Evolutionary conservation across 2,797 vertebrate genomes (phyloP).

Genomic region (Australoheros facetus): DNA sequence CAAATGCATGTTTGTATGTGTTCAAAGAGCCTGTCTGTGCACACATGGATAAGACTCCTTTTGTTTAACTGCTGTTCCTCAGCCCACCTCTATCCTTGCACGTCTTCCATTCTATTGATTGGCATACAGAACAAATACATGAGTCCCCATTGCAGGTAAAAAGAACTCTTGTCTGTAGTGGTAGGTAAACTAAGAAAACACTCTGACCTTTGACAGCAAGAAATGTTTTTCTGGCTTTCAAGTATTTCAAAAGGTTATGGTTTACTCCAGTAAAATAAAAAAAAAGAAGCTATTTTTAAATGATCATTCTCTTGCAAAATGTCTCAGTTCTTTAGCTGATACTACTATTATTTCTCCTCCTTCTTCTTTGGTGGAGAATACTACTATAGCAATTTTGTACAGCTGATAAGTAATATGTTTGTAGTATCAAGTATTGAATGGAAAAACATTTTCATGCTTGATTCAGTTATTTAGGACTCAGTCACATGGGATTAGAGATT

Average conservation of each 20-base stretch:
- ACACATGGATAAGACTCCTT: slow-evolving; percentile 69
- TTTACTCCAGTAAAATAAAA: neutral
- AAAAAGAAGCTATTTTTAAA: neutral
- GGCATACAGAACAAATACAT: slow-evolving; percentile 41
- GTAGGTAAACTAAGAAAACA: slow-evolving; percentile 24
- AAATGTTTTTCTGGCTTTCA: neutral
- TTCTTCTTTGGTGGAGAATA: neutral
- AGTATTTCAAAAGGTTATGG: neutral
- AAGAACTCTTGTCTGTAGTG: slow-evolving; percentile 6
- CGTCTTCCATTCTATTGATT: slow-evolving; percentile 55
- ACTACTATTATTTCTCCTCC: neutral
- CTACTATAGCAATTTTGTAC: neutral
- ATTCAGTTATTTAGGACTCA: neutral
- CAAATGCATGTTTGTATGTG: slow-evolving; percentile 35
- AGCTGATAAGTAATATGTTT: neutral
- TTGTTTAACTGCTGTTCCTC: slow-evolving; percentile 60
- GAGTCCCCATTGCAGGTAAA: neutral
- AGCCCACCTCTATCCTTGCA: slow-evolving; percentile 35
- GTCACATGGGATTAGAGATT: neutral
- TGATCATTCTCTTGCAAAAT: neutral
- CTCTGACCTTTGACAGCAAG: slow-evolving; percentile 12
- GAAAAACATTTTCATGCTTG: neutral
- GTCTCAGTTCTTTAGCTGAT: neutral
- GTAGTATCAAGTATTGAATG: neutral
- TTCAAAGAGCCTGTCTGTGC: slow-evolving; percentile 59